phyloP scores from a whole-genome alignment of 2,888 invertebrate species.

The Protodeltote pygarga region DNA sequence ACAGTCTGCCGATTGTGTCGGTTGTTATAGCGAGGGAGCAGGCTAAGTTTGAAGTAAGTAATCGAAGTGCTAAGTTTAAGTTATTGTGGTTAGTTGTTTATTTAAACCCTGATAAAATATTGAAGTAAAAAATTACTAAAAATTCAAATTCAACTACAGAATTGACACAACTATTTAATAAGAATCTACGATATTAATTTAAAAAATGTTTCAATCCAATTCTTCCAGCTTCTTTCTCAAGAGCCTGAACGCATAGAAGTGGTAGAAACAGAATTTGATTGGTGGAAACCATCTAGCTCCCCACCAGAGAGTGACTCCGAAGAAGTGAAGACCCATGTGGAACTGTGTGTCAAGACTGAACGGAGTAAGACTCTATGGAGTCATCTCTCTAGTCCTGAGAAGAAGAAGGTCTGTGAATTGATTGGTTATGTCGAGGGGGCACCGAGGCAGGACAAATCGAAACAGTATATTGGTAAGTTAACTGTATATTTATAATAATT shows the following conservation, averaged over 20 bases:
- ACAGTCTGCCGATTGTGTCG: conserved; percentile 90
- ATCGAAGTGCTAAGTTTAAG: neutral
- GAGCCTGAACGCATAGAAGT: conserved; percentile 81
- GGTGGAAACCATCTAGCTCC: conserved; percentile 76
- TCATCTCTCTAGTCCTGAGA: conserved; percentile 89
- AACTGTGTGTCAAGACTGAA: conserved; percentile 84
- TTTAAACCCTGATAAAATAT: neutral
- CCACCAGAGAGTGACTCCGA: conserved; percentile 62
- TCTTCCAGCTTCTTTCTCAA: conserved; percentile 68
- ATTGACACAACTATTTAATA: no score
- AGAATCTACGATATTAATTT: no score
- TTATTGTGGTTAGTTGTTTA: neutral
- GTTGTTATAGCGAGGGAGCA: conserved; percentile 93
- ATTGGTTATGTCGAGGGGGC: conserved; percentile 88
- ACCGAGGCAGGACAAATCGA: conserved; percentile 75
- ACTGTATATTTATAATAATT: no score
- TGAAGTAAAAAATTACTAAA: no score
- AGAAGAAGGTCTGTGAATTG: conserved; percentile 87
- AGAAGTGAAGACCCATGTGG: conserved; percentile 60
- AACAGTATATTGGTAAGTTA: conserved; percentile 87
- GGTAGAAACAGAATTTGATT: conserved; percentile 80
- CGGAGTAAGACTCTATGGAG: conserved; percentile 86
- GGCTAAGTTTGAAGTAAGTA: conserved; percentile 90
- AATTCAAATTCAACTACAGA: no score
- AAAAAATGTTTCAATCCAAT: no score